Conservation (phyloP, 1,140 invertebrate species). For the Aphidius ervi region DNA sequence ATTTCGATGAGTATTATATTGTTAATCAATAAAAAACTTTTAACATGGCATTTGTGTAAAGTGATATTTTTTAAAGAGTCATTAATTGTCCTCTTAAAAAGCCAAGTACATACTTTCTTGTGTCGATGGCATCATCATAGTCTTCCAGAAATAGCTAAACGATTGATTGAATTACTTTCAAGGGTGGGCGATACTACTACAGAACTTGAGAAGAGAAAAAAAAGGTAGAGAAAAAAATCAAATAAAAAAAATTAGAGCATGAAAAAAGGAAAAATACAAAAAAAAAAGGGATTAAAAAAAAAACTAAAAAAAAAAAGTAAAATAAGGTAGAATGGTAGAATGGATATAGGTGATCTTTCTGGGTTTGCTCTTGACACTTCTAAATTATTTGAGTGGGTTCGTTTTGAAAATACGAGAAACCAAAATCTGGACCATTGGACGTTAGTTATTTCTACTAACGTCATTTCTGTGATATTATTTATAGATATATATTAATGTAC, state of each 20-base stretch:
- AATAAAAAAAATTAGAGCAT: not conserved
- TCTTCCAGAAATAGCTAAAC: too few relatives aligned
- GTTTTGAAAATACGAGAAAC: not conserved
- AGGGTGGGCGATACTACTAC: too few relatives aligned
- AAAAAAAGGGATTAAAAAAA: too few relatives aligned
- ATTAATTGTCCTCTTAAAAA: too few relatives aligned
- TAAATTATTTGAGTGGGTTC: conserved; percentile 16
- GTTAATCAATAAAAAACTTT: too few relatives aligned
- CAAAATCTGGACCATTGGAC: conserved; percentile 4
- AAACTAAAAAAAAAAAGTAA: not conserved
- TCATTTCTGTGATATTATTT: conserved; percentile 1
- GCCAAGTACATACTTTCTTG: not conserved
- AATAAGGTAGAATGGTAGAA: not conserved
- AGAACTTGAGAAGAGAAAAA: too few relatives aligned
- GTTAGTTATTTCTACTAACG: conserved; percentile 9
- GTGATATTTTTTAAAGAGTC: too few relatives aligned
- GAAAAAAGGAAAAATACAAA: not conserved
- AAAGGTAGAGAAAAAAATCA: not conserved
- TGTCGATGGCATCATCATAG: not conserved
- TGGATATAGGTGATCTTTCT: conserved; percentile 4
- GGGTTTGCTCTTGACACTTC: conserved; percentile 15
- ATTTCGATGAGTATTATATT: too few relatives aligned
- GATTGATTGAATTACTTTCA: too few relatives aligned
- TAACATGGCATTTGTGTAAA: too few relatives aligned
- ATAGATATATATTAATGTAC: too few relatives aligned